Conservation (phyloP, 2,888 invertebrate species). For the Cosmia pyralina region DNA sequence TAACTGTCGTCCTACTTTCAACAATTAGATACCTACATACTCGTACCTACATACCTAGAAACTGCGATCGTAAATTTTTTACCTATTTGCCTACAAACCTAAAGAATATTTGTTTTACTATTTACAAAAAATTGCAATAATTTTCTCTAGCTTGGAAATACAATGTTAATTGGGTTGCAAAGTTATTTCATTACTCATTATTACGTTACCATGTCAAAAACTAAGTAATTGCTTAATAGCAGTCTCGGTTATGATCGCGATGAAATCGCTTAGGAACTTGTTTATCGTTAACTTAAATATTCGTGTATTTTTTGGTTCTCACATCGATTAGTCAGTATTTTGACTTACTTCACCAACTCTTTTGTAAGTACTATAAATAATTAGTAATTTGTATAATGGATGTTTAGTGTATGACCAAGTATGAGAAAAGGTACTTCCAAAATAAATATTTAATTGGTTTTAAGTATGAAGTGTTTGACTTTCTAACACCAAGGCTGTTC, state of each 20-base stretch:
- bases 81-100: conserved; percentile 24
- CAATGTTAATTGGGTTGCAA: conserved; percentile 55
- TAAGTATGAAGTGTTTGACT: conserved; percentile 20
- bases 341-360: background rate
- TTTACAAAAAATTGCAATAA: conserved; percentile 16
- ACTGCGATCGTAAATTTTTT: conserved; percentile 18
- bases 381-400: background rate
- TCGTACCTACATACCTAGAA: conserved; percentile 1
- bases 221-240: conserved; percentile 43
- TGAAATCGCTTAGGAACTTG: conserved; percentile 36
- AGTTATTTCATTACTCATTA: conserved; percentile 59
- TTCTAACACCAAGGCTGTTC: conserved; percentile 63
- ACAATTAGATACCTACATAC: conserved; percentile 19
- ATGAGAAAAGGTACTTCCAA: background rate
- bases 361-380: background rate
- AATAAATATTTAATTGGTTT: conserved; percentile 14
- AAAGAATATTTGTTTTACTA: conserved; percentile 17
- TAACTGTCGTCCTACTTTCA: conserved; percentile 27
- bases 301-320: background rate
- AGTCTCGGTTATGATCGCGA: conserved; percentile 36
- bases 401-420: background rate
- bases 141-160: conserved; percentile 50
- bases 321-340: conserved; percentile 8
- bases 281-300: conserved; percentile 7
- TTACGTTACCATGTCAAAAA: conserved; percentile 52